phyloP scores from a whole-genome alignment of 2,113 vertebrate species.

The Cyprinodon variegatus region DNA sequence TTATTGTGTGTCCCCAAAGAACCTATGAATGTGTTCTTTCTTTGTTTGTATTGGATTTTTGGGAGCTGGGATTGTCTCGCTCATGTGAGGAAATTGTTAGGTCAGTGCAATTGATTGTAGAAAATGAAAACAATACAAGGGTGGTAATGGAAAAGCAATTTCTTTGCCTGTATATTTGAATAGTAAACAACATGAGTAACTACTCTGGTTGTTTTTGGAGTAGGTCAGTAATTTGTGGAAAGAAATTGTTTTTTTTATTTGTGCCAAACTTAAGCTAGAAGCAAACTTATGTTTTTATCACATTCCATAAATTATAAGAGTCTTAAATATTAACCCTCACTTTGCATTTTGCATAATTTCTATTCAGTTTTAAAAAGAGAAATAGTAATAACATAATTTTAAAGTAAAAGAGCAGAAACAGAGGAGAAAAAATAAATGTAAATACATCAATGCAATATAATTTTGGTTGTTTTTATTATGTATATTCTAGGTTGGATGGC shows the following conservation, averaged over 20 bases:
- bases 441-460: too few species aligned
- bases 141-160: conserved; percentile 50
- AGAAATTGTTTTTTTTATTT: conserved; percentile 16
- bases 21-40: conserved; percentile 31
- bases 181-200: neutral
- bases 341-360: neutral
- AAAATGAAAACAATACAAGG: conserved; percentile 55
- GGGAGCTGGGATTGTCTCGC: conserved; percentile 53
- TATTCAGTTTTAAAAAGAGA: neutral
- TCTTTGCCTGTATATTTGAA: conserved; percentile 25
- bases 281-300: neutral
- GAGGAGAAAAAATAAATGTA: too few species aligned
- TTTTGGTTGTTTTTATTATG: too few species aligned
- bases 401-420: too few species aligned
- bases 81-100: conserved; percentile 60
- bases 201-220: neutral
- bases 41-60: conserved; percentile 43
- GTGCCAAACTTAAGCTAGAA: neutral
- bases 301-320: neutral
- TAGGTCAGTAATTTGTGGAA: neutral
- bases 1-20: conserved; percentile 44
- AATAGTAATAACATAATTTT: neutral
- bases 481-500: too few species aligned
- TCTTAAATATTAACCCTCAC: neutral
- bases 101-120: conserved; percentile 42